Conservation (phyloP, 1,140 invertebrate genomes). For the Eupristina koningsbergeri region DNA sequence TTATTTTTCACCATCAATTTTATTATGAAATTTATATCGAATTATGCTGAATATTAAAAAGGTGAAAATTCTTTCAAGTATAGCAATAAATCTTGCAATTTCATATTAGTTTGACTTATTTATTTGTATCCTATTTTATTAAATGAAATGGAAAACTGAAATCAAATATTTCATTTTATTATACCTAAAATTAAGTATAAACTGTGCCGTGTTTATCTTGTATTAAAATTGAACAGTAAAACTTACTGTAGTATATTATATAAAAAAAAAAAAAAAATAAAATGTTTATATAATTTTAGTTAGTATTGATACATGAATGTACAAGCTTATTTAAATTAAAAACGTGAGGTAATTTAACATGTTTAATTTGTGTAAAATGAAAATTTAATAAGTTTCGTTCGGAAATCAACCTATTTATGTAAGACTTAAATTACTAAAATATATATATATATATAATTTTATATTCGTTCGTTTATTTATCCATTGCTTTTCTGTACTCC, state of each 20-base stretch:
- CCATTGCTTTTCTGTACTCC: constrained; percentile 44
- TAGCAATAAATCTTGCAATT: background rate
- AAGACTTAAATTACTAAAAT: constrained; percentile 37
- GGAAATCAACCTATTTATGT: constrained; percentile 36
- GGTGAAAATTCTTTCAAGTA: background rate
- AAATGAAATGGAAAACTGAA: background rate
- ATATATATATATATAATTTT: constrained; percentile 45
- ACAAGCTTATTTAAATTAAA: no score
- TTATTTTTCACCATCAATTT: background rate
- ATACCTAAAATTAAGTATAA: background rate
- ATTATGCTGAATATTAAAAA: background rate
- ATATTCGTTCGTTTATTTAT: constrained; percentile 36
- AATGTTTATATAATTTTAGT: no score
- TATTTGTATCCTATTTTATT: background rate
- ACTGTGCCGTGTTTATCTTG: background rate
- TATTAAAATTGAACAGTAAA: background rate
- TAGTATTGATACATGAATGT: no score
- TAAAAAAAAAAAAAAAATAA: no score
- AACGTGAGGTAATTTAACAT: constrained; percentile 40
- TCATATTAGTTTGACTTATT: background rate
- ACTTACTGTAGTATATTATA: background rate
- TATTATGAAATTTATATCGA: background rate
- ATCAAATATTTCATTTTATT: background rate
- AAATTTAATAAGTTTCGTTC: constrained; percentile 27
- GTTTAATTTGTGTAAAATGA: constrained; percentile 15